These are phyloP conservation scores for Allobates femoralis DNA, from an alignment of 2,797 vertebrate genomes.

Conservation along the genomic window DNA sequence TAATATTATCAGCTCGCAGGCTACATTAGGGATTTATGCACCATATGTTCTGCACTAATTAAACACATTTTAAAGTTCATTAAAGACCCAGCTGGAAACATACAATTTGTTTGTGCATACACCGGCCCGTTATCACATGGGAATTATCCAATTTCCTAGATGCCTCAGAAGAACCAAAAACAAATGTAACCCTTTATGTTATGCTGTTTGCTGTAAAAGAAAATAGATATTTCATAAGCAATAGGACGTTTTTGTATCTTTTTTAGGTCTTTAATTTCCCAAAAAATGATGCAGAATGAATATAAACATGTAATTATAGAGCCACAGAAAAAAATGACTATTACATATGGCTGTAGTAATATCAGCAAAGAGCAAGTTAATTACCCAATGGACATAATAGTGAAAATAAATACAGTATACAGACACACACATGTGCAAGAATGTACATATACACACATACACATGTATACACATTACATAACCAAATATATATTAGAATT, in stretches of 20 bases:
- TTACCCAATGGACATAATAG: no score
- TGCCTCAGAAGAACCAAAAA: not conserved
- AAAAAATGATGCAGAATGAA: not conserved
- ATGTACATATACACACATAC: no score
- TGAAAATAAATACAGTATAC: no score
- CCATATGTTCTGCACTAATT: conserved; percentile 25
- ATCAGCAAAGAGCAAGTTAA: no score
- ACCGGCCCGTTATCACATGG: conserved; percentile 12
- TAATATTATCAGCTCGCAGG: conserved; percentile 4
- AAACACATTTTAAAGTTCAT: conserved; percentile 36
- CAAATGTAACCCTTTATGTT: conserved; percentile 3
- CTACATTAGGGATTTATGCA: conserved; percentile 19
- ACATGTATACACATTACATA: no score
- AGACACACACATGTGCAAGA: no score
- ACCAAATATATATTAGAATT: no score
- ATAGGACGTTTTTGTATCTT: not conserved
- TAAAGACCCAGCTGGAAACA: conserved; percentile 29
- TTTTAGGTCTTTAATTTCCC: not conserved
- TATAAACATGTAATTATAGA: not conserved
- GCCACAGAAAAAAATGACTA: not conserved
- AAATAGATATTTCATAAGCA: not conserved
- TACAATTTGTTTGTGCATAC: not conserved
- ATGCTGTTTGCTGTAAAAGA: not conserved
- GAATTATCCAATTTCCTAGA: conserved; percentile 17
- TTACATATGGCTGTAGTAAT: not conserved